Evolutionary conservation across 1,140 invertebrate species (phyloP).

Genomic region (Lepidurus arcticus): DNA sequence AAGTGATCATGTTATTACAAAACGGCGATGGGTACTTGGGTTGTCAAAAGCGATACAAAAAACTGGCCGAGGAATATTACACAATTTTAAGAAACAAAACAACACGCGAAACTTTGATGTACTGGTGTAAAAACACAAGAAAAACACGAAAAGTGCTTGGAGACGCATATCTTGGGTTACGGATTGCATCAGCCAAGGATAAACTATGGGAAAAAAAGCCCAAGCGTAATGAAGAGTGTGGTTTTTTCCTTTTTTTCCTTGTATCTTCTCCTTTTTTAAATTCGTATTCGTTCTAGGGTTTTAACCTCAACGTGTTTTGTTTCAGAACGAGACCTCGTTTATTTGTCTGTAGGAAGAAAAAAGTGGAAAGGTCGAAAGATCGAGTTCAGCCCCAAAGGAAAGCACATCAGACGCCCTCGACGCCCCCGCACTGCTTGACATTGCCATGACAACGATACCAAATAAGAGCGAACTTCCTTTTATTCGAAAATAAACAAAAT

Average conservation of each 20-base stretch:
- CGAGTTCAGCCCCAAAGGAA: background rate
- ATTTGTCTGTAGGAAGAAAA: background rate
- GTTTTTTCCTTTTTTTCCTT: background rate
- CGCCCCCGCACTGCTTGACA: background rate
- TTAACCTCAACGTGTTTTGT: background rate
- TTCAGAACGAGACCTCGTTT: background rate
- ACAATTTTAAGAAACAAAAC: no score
- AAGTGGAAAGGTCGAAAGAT: constrained; percentile 1
- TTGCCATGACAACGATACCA: background rate
- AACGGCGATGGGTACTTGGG: no score
- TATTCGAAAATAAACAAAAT: no score
- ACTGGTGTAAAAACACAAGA: background rate
- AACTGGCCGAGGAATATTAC: no score
- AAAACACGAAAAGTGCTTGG: background rate
- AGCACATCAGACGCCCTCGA: constrained; percentile 20
- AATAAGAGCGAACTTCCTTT: background rate
- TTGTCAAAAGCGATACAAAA: no score
- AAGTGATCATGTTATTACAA: background rate
- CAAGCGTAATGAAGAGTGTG: background rate
- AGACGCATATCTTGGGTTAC: background rate
- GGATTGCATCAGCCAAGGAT: constrained; percentile 14
- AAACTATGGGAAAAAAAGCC: background rate
- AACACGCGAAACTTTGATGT: background rate
- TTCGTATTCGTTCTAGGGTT: background rate
- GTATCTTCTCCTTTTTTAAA: background rate